Base-by-base conservation (phyloP, 2,888 invertebrate species). In the Nudaria mundana region DNA sequence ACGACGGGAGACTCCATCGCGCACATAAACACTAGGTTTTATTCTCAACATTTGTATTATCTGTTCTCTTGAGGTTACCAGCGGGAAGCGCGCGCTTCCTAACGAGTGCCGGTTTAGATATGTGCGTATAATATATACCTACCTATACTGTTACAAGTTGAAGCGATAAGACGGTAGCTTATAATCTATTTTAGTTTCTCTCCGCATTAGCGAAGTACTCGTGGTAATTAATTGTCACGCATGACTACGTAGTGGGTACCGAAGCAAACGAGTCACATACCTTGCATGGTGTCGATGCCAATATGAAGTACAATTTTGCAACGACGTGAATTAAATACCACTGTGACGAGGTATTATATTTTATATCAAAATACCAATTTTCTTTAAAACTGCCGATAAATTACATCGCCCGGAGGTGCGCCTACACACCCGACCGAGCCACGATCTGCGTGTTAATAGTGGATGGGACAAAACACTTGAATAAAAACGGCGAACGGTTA, bases 321-420 rank as follows among this genome's bases (percentile, higher is more conserved):
- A 40, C 48, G 56, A 50, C 42, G 40, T 30, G 54, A 60, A 61
- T 59, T 61, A 60, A 62, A 55, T 36, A 43, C 39, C 43, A 52
- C 33, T 41, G 45, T 45, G 44, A 47, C 40, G 39, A 40, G 12
- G 59, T 52, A 69, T 68, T 68, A 70, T 71, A 71, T 71, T 71
- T 73, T 70, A 75, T 66, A 67, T 70, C 70, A 73, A 76, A 79
- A 77, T 76, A 72, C 70, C 70, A 75, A 79, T 79, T 81, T 81
- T 76, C 71, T 75, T 75, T 76, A 76, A 81, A 80, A 79, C 78
- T 77, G 68, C 62, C 75, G 58, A 78, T 82, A 81, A 81, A 77
- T 79, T 73, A 72, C 64, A 66, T 70, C 44, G 75, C 75, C 76
- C 48, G 52, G 74, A 73, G 77, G 73, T 72, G 76, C 76, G 69